Evolutionary conservation across 1,140 invertebrate genomes (phyloP).

Genomic region (Maniola jurtina): DNA sequence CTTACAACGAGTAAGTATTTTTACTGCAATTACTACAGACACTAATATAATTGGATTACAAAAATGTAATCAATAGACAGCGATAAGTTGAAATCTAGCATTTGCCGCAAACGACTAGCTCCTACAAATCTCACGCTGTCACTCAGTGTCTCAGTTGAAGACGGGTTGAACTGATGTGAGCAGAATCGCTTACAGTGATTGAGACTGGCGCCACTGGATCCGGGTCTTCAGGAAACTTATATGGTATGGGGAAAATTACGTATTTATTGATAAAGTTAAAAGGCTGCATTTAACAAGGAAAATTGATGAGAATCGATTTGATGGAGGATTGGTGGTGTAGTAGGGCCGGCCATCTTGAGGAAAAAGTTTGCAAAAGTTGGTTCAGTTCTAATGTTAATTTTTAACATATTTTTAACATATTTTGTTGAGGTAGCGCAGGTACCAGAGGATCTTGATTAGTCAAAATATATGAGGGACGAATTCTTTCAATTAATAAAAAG

Average conservation of each 20-base stretch:
- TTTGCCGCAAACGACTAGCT: conserved; percentile 4
- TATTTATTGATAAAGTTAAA: neutral
- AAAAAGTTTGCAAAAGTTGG: too few species aligned
- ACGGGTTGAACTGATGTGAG: conserved; percentile 24
- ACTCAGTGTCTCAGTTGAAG: conserved; percentile 20
- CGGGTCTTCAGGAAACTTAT: conserved; percentile 16
- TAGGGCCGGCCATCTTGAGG: too few species aligned
- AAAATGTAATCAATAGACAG: neutral
- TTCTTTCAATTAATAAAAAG: too few species aligned
- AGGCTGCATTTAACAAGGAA: neutral
- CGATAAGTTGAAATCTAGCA: neutral
- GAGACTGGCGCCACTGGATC: conserved; percentile 27
- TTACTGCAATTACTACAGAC: neutral
- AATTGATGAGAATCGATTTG: neutral
- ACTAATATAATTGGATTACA: too few species aligned
- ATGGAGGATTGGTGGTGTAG: too few species aligned
- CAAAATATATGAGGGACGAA: too few species aligned
- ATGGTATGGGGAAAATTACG: conserved; percentile 1
- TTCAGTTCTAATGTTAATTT: too few species aligned
- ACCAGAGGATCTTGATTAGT: too few species aligned
- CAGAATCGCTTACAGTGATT: conserved; percentile 29
- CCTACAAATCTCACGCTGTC: conserved; percentile 33
- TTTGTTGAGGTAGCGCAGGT: too few species aligned
- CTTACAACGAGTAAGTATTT: neutral
- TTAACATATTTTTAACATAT: too few species aligned